Base-by-base conservation (phyloP, 1,140 invertebrate genomes). In the Chelonus insularis region DNA sequence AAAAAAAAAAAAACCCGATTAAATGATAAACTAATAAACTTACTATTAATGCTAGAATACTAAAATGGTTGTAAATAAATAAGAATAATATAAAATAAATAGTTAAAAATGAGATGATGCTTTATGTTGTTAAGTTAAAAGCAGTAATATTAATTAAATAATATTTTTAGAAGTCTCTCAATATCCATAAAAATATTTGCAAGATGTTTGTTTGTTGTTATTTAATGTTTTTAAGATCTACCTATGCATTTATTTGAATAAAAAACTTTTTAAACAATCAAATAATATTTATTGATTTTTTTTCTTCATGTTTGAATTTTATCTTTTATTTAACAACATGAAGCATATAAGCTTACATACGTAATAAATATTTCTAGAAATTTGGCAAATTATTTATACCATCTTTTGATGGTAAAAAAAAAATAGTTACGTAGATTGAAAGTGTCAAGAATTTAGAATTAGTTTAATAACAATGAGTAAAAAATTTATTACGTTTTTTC, bases 21-120 rank as follows among this genome's bases (percentile, higher is more conserved):
- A 59, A 29, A 32, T 21, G 12, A 60, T 37, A n/a, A 52, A 57
- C 32, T 36, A 62, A 64, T 57, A 67, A 65, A 76, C 61, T 72
- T 73, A 77, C 65, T 68, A 75, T 69, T 71, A 75, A 73, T 61
- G 62, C 68, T 73, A 72, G 59, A 68, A 64, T 52, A 69, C 68
- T 68, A 68, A 68, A 69, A 70, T 72, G 74, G 69, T 76, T 80
- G 76, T 79, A 79, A 45, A 80, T 80, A 80, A 74, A 76, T 73
- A 79, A 79, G 73, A 72, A 72, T 67, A 67, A 76, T 73, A 71
- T 45, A 57, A 64, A 74, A 77, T 76, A 78, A 79, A 78, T 75
- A 68, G 71, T 65, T 68, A 70, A 64, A 63, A 72, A 73, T 66
- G 36, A 29, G 36, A 21, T 9, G 20, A 50, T 23, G 21, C 9